Evolutionary conservation across 2,888 invertebrate genomes (phyloP).

Genomic region (Rhimphoctona megacephalus): DNA sequence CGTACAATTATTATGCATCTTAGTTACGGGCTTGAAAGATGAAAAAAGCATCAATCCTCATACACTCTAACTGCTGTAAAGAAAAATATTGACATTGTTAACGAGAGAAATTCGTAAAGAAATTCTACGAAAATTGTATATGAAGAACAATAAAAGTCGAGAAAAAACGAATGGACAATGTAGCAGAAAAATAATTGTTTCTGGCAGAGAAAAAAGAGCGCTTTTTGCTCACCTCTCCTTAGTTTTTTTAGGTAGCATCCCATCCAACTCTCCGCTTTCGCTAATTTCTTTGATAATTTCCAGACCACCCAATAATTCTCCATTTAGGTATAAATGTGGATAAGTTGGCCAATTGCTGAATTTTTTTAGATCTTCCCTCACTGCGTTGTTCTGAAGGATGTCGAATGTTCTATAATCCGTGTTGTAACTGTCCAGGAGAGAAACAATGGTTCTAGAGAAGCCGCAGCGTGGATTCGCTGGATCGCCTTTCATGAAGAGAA

Average conservation of each 20-base stretch:
- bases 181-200: not conserved
- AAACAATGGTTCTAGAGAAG: constrained; percentile 92
- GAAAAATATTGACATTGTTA: constrained; percentile 6
- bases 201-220: not conserved
- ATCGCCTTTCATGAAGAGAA: constrained; percentile 97
- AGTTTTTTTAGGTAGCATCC: constrained; percentile 86
- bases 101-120: not conserved
- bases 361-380: constrained; percentile 95
- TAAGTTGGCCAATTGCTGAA: constrained; percentile 98
- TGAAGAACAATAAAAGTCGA: not conserved
- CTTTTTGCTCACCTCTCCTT: constrained; percentile 66
- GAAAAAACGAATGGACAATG: no score
- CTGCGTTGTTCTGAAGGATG: constrained; percentile 94
- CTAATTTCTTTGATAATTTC: constrained; percentile 95
- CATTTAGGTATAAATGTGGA: constrained; percentile 95
- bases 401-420: constrained; percentile 94
- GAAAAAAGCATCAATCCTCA: not conserved
- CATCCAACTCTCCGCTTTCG: constrained; percentile 90
- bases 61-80: constrained; percentile 14
- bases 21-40: constrained; percentile 17
- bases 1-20: constrained; percentile 33
- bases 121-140: not conserved
- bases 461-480: constrained; percentile 92
- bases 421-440: constrained; percentile 91
- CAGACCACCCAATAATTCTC: constrained; percentile 94